Conservation (phyloP, 2,888 invertebrate genomes). For the Trichopria drosophilae region DNA sequence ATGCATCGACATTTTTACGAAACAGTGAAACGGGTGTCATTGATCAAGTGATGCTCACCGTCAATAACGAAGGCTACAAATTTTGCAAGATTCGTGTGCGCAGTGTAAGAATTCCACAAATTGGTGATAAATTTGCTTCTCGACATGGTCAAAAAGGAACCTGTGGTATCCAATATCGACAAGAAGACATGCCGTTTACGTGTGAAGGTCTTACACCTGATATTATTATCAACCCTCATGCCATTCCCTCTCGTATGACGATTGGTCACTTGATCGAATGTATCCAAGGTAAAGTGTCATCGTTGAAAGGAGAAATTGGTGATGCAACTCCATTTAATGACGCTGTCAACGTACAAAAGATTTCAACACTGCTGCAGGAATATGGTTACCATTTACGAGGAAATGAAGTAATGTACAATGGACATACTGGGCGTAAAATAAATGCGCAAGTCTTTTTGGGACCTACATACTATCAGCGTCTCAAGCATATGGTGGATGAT, state of each 20-base stretch:
- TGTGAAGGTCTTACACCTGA: slow-evolving; percentile 97
- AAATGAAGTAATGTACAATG: slow-evolving; percentile 94
- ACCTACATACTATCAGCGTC: slow-evolving; percentile 90
- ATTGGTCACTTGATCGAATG: slow-evolving; percentile 99
- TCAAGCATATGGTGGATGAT: slow-evolving; percentile 99
- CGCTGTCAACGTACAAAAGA: slow-evolving; percentile 98
- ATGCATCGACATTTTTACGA: slow-evolving; percentile 95
- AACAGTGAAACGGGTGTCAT: slow-evolving; percentile 99
- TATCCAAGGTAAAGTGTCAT: slow-evolving; percentile 83
- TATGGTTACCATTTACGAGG: slow-evolving; percentile 95
- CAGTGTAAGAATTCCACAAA: slow-evolving; percentile 98
- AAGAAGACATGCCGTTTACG: slow-evolving; percentile 96
- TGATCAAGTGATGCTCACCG: slow-evolving; percentile 98
- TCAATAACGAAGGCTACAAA: slow-evolving; percentile 98
- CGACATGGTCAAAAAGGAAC: slow-evolving; percentile 99
- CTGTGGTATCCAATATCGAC: slow-evolving; percentile 97
- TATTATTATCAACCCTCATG: slow-evolving; percentile 99
- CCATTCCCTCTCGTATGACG: slow-evolving; percentile 99
- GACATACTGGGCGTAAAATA: slow-evolving; percentile 96
- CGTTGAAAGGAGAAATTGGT: slow-evolving; percentile 84
- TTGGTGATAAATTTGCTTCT: slow-evolving; percentile 99
- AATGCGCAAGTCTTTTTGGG: slow-evolving; percentile 97
- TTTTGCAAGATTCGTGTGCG: slow-evolving; percentile 98
- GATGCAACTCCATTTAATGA: slow-evolving; percentile 99
- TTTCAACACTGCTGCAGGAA: slow-evolving; percentile 93